Percentiles rank a stretch among this genome's conserved stretches.
These are phyloP conservation scores for Danionella dracula DNA, from an alignment of 2,797 vertebrate genomes.

Conservation along the genomic window DNA sequence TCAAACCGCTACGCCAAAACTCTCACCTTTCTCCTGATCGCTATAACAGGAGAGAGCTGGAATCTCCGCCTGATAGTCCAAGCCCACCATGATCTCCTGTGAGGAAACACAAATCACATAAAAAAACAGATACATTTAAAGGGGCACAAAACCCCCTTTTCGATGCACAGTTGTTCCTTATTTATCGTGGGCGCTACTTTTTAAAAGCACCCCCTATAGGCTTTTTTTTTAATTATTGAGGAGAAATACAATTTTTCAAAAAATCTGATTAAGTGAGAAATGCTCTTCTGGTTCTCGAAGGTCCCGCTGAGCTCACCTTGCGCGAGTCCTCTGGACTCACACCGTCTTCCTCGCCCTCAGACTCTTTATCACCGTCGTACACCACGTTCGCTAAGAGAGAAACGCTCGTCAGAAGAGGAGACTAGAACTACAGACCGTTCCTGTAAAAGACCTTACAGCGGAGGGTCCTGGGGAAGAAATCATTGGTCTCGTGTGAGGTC, in stretches of 20 bases:
- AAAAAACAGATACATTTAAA: neutral
- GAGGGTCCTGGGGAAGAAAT: slow-evolving; percentile 80
- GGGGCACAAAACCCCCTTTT: too few species aligned
- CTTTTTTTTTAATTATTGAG: too few species aligned
- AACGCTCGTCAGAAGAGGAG: slow-evolving; percentile 69
- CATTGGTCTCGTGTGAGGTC: slow-evolving; percentile 78
- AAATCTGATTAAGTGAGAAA: too few species aligned
- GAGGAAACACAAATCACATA: neutral
- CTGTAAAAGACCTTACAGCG: slow-evolving; percentile 83
- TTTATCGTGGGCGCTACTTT: too few species aligned
- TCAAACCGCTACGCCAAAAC: too few species aligned
- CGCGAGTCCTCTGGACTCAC: slow-evolving; percentile 78
- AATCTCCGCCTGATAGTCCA: slow-evolving; percentile 83
- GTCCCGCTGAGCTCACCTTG: too few species aligned
- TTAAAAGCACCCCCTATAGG: too few species aligned
- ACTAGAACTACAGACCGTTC: neutral
- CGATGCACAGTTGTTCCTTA: too few species aligned
- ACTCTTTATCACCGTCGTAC: slow-evolving; percentile 81
- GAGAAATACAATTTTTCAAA: too few species aligned
- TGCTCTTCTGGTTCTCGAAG: too few species aligned
- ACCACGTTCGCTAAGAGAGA: slow-evolving; percentile 71
- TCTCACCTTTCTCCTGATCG: slow-evolving; percentile 66
- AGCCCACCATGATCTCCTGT: slow-evolving; percentile 87
- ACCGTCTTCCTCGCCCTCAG: slow-evolving; percentile 74
- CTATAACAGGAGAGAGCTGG: slow-evolving; percentile 68